phyloP scores from a whole-genome alignment of 2,113 vertebrate genomes.

The Channa maculata region DNA sequence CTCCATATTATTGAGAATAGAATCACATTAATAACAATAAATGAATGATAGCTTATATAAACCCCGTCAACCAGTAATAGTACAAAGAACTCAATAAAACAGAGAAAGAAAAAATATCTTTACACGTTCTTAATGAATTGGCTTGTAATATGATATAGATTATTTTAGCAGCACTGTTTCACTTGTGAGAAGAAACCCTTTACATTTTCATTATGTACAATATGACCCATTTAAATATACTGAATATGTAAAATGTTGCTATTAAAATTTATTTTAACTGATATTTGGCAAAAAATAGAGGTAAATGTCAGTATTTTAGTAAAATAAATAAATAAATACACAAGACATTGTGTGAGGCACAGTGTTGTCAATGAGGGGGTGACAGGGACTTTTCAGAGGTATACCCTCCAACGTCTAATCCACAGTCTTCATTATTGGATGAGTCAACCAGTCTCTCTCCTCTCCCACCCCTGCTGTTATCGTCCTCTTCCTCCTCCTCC shows the following conservation, averaged over 20 bases:
- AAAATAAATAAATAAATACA: conserved; percentile 57
- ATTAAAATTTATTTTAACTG: not conserved
- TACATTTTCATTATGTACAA: conserved; percentile 2
- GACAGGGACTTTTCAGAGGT: conserved; percentile 79
- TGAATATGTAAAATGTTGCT: not conserved
- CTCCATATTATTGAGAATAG: conserved; percentile 8
- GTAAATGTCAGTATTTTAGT: conserved; percentile 32
- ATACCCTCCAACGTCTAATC: conserved; percentile 75
- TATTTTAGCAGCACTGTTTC: conserved; percentile 45
- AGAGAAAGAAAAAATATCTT: not conserved
- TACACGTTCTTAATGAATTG: not conserved
- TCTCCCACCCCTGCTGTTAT: conserved; percentile 66
- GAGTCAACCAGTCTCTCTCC: conserved; percentile 61
- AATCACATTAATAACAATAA: not conserved
- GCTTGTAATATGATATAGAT: not conserved
- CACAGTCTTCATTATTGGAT: conserved; percentile 72
- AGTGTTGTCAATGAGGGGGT: conserved; percentile 67
- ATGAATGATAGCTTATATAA: conserved; percentile 42
- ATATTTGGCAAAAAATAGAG: conserved; percentile 48
- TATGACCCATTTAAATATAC: conserved; percentile 7
- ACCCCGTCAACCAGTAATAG: conserved; percentile 18
- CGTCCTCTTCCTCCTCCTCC: conserved; percentile 83
- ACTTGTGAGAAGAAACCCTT: not conserved
- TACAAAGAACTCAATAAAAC: conserved; percentile 32
- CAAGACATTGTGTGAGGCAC: conserved; percentile 46